Evolutionary conservation across 1,140 invertebrate genomes (phyloP), one percentile per base, ranked within the genome.

Genomic region (Muscidifurax raptorellus): DNA sequence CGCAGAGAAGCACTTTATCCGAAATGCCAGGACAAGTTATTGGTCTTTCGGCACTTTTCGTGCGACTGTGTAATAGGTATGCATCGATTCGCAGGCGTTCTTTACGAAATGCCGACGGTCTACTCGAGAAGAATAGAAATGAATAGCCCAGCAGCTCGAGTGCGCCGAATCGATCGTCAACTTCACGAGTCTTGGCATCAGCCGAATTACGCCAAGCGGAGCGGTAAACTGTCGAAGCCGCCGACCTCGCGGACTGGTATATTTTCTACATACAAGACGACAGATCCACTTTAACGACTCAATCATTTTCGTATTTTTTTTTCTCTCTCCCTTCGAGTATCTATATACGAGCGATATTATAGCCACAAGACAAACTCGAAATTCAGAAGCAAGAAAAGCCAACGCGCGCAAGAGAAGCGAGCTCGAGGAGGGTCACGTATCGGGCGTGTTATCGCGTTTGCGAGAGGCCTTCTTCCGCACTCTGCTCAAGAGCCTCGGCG

Each of bases 381-480:
- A 40, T 40, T 9, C 52, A 59, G 52, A 59, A 7, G 4, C 52
- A 22, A 52, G 47, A 59, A 59, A 59, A 59, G 6, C 15, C 52
- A 18, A 18, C 52, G 52, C 2, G 1, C 22, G 52, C 52, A 28
- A 69, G 66, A 12, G 10, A 0, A 22, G 30, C 72, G 3, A 32
- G 12, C 22, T 59, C 5, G 25, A 64, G 2, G 66, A 87, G 66
- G 79, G 6, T 89, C 79, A 88, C 15, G 72, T 91, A 28, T 87
- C 90, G 30, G 84, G 89, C 9, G 25, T 88, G 47, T 87, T 91
- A 30, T 88, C 86, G 13, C 87, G 83, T 79, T 87, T 91, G 9
- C 86, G 88, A 74, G 80, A 87, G 2, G 87, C 88, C 1, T 85
- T 90, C 10, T 89, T 89, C 44, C 86, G 86, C 0, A 86, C 84